Evolutionary conservation across 2,888 invertebrate species (phyloP), one percentile per base, ranked within the genome.

Genomic region (Rotaria macrura): DNA sequence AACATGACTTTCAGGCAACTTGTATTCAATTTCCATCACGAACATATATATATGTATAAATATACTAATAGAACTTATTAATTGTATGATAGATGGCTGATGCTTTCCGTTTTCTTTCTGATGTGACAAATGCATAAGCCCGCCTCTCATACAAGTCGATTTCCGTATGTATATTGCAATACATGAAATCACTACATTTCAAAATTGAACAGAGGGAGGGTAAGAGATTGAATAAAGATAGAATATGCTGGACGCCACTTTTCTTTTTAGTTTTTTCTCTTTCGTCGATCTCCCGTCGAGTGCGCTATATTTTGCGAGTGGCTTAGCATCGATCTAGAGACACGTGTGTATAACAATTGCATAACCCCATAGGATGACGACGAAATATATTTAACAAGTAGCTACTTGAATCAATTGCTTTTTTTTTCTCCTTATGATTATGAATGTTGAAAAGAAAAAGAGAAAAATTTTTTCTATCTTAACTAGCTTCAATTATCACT

Each of bases 351-450:
- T 34, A 65, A 65, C 65, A 20, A 65, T 65, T 65, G 34, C 65
- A 20, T 65, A 34, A 65, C 65, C 38, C 65, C 65, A 34, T 65
- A 34, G 29, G 65, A 34, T 65, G 65, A 65, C 65, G 34, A 65
- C 65, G 65, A 65, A 65, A 65, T 65, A 65, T 65, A 65, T 65
- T 65, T 65, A 65, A 65, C 65, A 65, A 65, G 65, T 65, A 65
- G 65, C 34, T 65, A 65, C 65, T 65, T 65, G 65, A 65, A 65
- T 65, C 65, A 34, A 65, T 65, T 65, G 65, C 65, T 65, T 65
- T 65, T 65, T 65, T 29, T 57, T n/a, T n/a, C n/a, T 52, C 23
- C n/a, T 57, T 57, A 29, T 29, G n/a, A 29, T 57, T 29, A 34
- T 34, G 20, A 65, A 20, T 34, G 14, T 20, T 29, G 4, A 5